Base-by-base conservation (phyloP, 2,797 vertebrate species). In the Distichodus sexfasciatus region DNA sequence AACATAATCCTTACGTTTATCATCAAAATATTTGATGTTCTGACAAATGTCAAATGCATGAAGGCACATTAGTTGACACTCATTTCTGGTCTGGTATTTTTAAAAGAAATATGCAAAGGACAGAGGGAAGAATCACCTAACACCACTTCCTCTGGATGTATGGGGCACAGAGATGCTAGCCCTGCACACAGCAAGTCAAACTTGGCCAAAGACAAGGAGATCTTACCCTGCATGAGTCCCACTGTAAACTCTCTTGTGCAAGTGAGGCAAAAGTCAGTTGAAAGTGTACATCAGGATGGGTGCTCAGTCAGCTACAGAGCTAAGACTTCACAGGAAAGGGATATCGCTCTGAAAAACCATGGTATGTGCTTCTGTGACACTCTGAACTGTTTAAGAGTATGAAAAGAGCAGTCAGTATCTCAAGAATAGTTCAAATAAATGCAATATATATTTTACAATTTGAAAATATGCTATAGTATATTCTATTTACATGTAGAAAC, bases 291-390 rank as follows among this genome's bases (percentile, higher is more conserved):
- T 69, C 85, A 83, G 43, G 74, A 79, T 2, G 68, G 76, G 55
- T 90, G 87, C 43, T 83, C 91, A 51, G 73, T 84, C 62, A 85
- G 77, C 44, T 84, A 90, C 79, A 88, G 86, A 82, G 90, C 91
- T 60, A 90, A 86, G 86, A 87, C 88, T 86, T 80, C 85, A 26
- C 79, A 88, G 14, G 86, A 90, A 38, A 61, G 81, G 5, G 80
- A 88, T 66, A 67, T 88, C 17, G 80, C 87, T 29, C 86, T 91
- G 76, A 90, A 89, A 83, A 88, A 87, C 72, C 87, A 87, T 61
- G 81, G 91, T 92, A 79, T 84, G 89, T 76, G 12, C n/a, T n/a
- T 71, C 17, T 15, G 44, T 43, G 28, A 35, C 15, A 28, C 6
- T 41, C 12, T 81, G n/a, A n/a, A n/a, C n/a, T n/a, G n/a, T n/a